Conservation (phyloP, 1,140 invertebrate genomes). For the Aleiodes sp. region DNA sequence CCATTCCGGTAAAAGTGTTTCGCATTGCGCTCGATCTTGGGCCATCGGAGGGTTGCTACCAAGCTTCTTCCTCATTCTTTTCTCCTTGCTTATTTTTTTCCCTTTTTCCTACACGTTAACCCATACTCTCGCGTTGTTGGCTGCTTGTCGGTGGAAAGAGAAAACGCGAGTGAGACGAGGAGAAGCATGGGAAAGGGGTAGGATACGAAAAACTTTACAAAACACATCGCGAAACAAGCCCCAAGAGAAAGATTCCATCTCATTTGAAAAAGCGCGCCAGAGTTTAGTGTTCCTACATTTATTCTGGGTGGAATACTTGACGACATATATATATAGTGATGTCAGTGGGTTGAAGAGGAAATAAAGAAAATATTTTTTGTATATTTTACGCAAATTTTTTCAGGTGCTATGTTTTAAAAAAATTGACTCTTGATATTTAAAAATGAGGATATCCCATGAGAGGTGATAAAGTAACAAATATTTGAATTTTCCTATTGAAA, state of each 20-base stretch:
- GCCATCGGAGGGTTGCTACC: not conserved
- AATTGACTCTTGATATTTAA: too few species aligned
- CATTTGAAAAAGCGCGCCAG: not conserved
- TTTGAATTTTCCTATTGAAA: too few species aligned
- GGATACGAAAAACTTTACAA: slow-evolving; percentile 2
- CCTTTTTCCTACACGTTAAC: not conserved
- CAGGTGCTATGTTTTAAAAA: too few species aligned
- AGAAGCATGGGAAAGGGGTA: not conserved
- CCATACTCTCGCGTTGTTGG: slow-evolving; percentile 1
- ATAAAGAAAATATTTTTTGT: not conserved
- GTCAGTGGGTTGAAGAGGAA: not conserved
- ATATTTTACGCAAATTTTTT: not conserved
- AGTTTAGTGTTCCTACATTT: not conserved
- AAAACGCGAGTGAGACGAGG: not conserved
- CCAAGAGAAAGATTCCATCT: slow-evolving; percentile 2
- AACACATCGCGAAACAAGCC: slow-evolving; percentile 4
- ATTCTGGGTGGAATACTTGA: not conserved
- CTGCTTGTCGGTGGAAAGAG: slow-evolving; percentile 3
- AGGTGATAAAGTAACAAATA: too few species aligned
- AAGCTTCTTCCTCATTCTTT: not conserved
- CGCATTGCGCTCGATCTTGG: slow-evolving; percentile 3
- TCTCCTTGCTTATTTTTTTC: not conserved
- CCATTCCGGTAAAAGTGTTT: slow-evolving; percentile 8
- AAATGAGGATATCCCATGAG: too few species aligned
- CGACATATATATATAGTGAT: not conserved